Conservation (phyloP, 2,797 vertebrate species). For the Xenopus petersii region DNA sequence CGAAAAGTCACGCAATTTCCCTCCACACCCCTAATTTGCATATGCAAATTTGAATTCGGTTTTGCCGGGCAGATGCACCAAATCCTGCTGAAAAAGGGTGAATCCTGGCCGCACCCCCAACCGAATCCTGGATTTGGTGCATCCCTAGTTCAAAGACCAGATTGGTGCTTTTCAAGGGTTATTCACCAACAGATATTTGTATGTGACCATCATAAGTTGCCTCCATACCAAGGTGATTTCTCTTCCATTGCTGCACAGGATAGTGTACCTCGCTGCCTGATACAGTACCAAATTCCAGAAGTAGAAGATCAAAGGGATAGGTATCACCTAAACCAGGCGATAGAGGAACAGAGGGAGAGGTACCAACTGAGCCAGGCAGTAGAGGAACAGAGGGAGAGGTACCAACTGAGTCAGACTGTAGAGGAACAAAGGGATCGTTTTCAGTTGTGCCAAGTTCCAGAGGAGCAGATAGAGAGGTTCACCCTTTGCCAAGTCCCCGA, state of each 20-base stretch:
- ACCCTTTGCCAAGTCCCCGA: neutral
- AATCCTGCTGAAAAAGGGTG: too few relatives aligned
- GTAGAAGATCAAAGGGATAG: slow-evolving; percentile 28
- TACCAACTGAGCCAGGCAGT: neutral
- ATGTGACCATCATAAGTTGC: neutral
- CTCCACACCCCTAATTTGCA: too few relatives aligned
- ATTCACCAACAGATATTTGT: too few relatives aligned
- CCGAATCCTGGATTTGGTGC: too few relatives aligned
- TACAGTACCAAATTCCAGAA: slow-evolving; percentile 40
- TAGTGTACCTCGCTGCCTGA: slow-evolving; percentile 29
- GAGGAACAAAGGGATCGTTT: neutral
- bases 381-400: neutral
- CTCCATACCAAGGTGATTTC: neutral
- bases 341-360: slow-evolving; percentile 2
- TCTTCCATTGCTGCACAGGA: slow-evolving; percentile 10
- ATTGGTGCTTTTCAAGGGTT: too few relatives aligned
- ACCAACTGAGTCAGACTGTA: too few relatives aligned
- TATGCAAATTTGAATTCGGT: too few relatives aligned
- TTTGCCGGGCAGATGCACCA: too few relatives aligned
- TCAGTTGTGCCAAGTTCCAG: neutral
- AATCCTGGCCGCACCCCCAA: too few relatives aligned
- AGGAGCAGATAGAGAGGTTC: neutral
- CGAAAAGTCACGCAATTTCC: too few relatives aligned
- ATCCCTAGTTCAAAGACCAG: too few relatives aligned
- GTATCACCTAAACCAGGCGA: slow-evolving; percentile 16